A percentile compares a stretch with the other conserved stretches of the same genome.
Evolutionary conservation across 2,113 vertebrate species (phyloP).

Genomic region (Elanoides forficatus): DNA sequence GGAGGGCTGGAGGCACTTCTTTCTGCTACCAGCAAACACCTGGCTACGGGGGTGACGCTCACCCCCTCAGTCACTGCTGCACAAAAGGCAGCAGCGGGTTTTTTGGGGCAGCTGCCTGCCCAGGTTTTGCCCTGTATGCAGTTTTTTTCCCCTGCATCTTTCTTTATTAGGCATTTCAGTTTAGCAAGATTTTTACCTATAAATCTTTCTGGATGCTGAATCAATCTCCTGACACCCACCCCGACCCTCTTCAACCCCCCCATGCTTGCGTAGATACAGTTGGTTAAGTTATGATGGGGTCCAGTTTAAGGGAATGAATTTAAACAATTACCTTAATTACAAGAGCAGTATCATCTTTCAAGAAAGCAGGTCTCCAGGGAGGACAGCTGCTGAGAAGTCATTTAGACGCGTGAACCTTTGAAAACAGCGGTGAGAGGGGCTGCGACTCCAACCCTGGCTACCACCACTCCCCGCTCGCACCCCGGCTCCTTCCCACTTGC

Average conservation of each 20-base stretch:
- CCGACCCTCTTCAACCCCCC: neutral
- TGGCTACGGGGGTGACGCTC: neutral
- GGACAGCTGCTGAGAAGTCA: slow-evolving; percentile 20
- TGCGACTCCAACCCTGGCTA: neutral
- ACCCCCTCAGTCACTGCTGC: neutral
- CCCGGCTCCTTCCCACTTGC: neutral
- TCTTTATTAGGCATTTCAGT: neutral
- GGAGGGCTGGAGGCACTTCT: neutral
- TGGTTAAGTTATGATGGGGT: neutral
- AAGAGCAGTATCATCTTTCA: slow-evolving; percentile 34
- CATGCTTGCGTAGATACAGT: neutral
- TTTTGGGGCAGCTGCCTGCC: neutral
- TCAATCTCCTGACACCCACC: neutral
- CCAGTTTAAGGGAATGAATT: slow-evolving; percentile 23
- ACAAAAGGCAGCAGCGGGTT: neutral
- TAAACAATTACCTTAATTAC: slow-evolving; percentile 58
- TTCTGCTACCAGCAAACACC: neutral
- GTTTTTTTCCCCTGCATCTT: neutral
- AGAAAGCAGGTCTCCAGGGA: neutral
- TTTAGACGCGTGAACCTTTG: neutral
- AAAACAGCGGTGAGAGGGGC: neutral
- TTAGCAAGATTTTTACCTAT: slow-evolving; percentile 11
- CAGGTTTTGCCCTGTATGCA: neutral
- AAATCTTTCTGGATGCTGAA: neutral
- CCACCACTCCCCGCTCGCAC: rapidly evolving